phyloP scores from a whole-genome alignment of 2,797 vertebrate genomes.

The Anabas testudineus region DNA sequence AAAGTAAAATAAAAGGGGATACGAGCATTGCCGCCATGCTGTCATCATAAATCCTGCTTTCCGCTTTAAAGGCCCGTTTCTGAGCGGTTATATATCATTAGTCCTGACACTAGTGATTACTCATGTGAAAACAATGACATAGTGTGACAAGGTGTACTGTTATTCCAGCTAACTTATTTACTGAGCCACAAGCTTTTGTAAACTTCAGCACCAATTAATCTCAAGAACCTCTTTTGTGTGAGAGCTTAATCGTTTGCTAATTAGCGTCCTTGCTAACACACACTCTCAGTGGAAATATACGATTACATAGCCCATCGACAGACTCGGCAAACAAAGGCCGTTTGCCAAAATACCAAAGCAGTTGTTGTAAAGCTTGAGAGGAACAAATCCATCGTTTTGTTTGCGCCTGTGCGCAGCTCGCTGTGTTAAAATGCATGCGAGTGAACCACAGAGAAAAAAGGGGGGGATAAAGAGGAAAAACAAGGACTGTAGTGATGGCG shows the following conservation, averaged over 20 bases:
- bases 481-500: conserved; percentile 3
- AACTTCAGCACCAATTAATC: conserved; percentile 78
- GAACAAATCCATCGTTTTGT: conserved; percentile 39
- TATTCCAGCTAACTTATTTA: conserved; percentile 73
- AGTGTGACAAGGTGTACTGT: conserved; percentile 66
- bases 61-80: not conserved
- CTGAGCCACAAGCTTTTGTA: conserved; percentile 70
- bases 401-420: conserved; percentile 17
- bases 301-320: conserved; percentile 75
- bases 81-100: conserved; percentile 13
- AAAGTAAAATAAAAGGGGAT: not conserved
- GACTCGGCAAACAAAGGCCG: conserved; percentile 71
- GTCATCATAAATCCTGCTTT: not conserved
- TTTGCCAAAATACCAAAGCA: conserved; percentile 72
- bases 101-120: conserved; percentile 26
- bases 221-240: conserved; percentile 77
- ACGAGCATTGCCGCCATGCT: not conserved
- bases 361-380: conserved; percentile 56
- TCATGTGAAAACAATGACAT: conserved; percentile 45
- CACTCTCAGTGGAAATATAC: conserved; percentile 79
- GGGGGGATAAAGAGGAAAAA: conserved; percentile 22
- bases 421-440: conserved; percentile 4
- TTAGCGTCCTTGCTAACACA: conserved; percentile 75
- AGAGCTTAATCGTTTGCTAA: conserved; percentile 77
- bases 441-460: conserved; percentile 10